Evolutionary conservation across 2,888 invertebrate genomes (phyloP).

Genomic region (Herminia tarsipennalis): DNA sequence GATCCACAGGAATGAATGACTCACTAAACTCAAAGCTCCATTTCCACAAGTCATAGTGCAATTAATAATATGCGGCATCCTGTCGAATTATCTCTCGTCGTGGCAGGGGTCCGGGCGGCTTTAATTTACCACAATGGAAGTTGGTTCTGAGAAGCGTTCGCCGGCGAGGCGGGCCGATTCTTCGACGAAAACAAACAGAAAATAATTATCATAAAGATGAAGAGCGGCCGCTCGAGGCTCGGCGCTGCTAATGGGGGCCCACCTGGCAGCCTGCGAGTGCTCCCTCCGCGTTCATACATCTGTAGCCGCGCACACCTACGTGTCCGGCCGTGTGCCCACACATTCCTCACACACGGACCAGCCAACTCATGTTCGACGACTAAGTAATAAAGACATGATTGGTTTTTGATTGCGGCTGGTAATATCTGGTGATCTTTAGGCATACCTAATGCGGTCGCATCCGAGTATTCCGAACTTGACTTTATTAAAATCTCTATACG

Average conservation of each 20-base stretch:
- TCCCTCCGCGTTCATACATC: conserved; percentile 53
- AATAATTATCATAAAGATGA: conserved; percentile 86
- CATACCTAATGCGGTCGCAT: conserved; percentile 28
- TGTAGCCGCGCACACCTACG: conserved; percentile 38
- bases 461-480: conserved; percentile 30
- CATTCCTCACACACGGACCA: conserved; percentile 50
- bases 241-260: conserved; percentile 82
- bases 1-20: conserved; percentile 80
- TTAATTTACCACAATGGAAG: conserved; percentile 86
- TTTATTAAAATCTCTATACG: conserved; percentile 31
- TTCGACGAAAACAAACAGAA: conserved; percentile 85
- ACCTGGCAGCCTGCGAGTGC: conserved; percentile 70
- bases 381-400: conserved; percentile 62
- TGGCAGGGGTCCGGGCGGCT: conserved; percentile 85
- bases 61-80: conserved; percentile 86
- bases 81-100: conserved; percentile 85
- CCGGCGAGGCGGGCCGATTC: conserved; percentile 82
- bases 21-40: conserved; percentile 82
- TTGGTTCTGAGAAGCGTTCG: conserved; percentile 82
- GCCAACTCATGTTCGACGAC: conserved; percentile 51
- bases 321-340: conserved; percentile 36
- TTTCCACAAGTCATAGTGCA: conserved; percentile 86
- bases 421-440: conserved; percentile 30
- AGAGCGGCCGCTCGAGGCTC: conserved; percentile 82
- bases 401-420: conserved; percentile 60